Conservation (phyloP, 2,797 vertebrate genomes). For the Enteromius viviparus region DNA sequence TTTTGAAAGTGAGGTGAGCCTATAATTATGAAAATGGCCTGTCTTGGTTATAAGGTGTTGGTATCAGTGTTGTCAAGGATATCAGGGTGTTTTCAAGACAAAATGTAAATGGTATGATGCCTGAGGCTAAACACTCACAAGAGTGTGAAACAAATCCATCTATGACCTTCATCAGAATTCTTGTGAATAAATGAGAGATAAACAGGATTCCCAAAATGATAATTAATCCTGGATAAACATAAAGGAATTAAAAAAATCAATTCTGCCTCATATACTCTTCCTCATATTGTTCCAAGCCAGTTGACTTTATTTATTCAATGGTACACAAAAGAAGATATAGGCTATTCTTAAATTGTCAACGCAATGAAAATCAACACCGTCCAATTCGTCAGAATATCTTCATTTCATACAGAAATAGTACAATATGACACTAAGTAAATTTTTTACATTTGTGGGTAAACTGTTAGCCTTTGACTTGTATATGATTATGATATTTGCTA, state of each 20-base stretch:
- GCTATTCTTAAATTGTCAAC: background rate
- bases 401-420: background rate
- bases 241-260: background rate
- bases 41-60: slow-evolving; percentile 20
- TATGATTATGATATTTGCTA: background rate
- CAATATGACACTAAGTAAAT: background rate
- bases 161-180: background rate
- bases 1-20: slow-evolving; percentile 27
- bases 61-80: slow-evolving; percentile 38
- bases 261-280: background rate
- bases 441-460: background rate
- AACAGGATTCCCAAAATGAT: background rate
- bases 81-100: slow-evolving; percentile 35
- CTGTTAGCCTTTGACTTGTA: background rate
- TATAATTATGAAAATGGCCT: slow-evolving; percentile 35
- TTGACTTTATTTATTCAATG: background rate
- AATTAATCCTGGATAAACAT: background rate
- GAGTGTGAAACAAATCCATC: slow-evolving; percentile 5
- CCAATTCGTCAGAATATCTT: background rate
- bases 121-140: background rate
- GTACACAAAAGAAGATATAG: background rate
- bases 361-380: background rate
- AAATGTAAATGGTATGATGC: slow-evolving; percentile 56
- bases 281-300: background rate
- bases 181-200: background rate